Evolutionary conservation across 2,113 vertebrate genomes (phyloP).

Genomic region (Leptocoma aspasia): DNA sequence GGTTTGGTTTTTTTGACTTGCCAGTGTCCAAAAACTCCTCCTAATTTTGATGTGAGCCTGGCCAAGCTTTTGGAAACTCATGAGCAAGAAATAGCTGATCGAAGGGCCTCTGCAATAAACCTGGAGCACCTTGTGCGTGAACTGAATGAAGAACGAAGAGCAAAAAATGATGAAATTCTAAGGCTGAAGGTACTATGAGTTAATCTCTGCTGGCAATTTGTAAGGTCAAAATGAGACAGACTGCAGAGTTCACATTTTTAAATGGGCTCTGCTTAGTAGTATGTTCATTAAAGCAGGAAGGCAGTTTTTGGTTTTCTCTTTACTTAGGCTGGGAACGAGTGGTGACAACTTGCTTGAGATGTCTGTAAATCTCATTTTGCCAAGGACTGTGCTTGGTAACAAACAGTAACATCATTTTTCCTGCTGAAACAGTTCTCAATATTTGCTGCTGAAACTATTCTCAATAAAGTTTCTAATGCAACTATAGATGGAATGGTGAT

Average conservation of each 20-base stretch:
- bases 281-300: background rate
- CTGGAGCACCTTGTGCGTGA: constrained; percentile 87
- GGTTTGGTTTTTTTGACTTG: background rate
- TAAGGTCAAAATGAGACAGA: background rate
- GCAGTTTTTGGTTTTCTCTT: background rate
- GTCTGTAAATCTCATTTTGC: background rate
- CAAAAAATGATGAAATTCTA: constrained; percentile 90
- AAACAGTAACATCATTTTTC: background rate
- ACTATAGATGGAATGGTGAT: background rate
- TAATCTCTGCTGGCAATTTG: background rate
- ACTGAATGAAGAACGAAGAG: constrained; percentile 83
- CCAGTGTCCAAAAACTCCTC: constrained; percentile 85
- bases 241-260: background rate
- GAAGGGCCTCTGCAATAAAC: constrained; percentile 82
- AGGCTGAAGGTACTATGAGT: constrained; percentile 81
- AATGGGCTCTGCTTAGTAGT: background rate
- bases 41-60: constrained; percentile 77
- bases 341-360: background rate
- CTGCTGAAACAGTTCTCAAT: background rate
- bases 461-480: background rate
- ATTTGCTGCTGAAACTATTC: background rate
- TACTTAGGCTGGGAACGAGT: background rate
- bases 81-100: constrained; percentile 86
- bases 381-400: background rate
- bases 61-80: constrained; percentile 82